phyloP scores from a whole-genome alignment of 2,797 vertebrate species.

The Phataginus tetradactyla region DNA sequence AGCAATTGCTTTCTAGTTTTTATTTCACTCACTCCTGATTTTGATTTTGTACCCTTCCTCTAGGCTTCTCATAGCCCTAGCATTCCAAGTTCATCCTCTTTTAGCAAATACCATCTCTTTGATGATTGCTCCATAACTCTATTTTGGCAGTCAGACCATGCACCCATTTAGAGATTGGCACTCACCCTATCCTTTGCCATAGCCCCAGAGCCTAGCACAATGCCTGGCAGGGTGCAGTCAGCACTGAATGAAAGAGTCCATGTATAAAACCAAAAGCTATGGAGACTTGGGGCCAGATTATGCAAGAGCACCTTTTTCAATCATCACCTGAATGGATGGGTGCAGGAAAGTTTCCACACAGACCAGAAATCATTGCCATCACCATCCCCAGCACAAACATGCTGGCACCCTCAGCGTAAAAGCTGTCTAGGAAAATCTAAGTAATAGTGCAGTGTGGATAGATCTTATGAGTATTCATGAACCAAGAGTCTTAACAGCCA shows the following conservation, averaged over 20 bases:
- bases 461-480: constrained; percentile 77
- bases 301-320: background rate
- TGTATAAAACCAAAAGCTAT: rapidly evolving
- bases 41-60: no score
- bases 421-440: constrained; percentile 72
- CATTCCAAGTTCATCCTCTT: background rate
- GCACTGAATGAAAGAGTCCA: background rate
- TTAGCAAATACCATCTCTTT: rapidly evolving
- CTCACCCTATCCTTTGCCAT: background rate
- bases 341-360: background rate
- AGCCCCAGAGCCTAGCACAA: background rate
- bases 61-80: background rate
- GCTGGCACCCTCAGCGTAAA: constrained; percentile 61
- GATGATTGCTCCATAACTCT: no score
- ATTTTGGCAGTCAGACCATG: background rate
- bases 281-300: rapidly evolving
- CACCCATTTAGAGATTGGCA: background rate
- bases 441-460: constrained; percentile 65
- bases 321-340: background rate
- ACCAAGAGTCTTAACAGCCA: constrained; percentile 62
- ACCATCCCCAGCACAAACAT: constrained; percentile 40
- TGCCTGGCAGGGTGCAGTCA: background rate
- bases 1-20: background rate
- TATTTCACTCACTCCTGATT: no score
- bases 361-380: background rate